A percentile compares a stretch with the other conserved stretches of the same genome.
phyloP scores from a whole-genome alignment of 2,888 invertebrate genomes.

The Rhyacophila evoluta region DNA sequence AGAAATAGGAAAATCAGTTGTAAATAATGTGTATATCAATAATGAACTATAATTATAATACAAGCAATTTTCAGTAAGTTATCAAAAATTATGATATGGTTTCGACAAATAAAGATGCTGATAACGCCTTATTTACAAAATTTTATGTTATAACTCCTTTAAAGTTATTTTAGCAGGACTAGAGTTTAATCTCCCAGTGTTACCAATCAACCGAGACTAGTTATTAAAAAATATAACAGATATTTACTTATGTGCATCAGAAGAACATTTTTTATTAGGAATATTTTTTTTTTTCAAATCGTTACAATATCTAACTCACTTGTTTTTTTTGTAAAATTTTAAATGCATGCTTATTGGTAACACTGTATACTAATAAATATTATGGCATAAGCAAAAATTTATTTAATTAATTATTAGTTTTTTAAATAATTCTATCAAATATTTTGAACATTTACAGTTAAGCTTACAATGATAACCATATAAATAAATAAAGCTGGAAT shows the following conservation, averaged over 20 bases:
- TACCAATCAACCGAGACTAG: background rate
- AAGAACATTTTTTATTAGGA: no score
- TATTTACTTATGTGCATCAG: no score
- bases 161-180: background rate
- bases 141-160: background rate
- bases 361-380: constrained; percentile 2
- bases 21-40: no score
- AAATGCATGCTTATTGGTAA: background rate
- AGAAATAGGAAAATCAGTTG: no score
- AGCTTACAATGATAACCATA: constrained; percentile 12
- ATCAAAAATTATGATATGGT: background rate
- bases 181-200: background rate
- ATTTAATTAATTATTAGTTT: constrained; percentile 6
- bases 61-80: no score
- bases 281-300: no score
- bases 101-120: constrained; percentile 5
- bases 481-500: constrained; percentile 33
- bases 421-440: constrained; percentile 12
- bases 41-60: no score
- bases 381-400: constrained; percentile 3
- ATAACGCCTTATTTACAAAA: constrained; percentile 12
- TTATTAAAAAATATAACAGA: no score
- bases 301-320: no score
- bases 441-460: constrained; percentile 24
- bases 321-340: no score